phyloP scores from a whole-genome alignment of 2,113 vertebrate genomes.

The Pluvialis apricaria region DNA sequence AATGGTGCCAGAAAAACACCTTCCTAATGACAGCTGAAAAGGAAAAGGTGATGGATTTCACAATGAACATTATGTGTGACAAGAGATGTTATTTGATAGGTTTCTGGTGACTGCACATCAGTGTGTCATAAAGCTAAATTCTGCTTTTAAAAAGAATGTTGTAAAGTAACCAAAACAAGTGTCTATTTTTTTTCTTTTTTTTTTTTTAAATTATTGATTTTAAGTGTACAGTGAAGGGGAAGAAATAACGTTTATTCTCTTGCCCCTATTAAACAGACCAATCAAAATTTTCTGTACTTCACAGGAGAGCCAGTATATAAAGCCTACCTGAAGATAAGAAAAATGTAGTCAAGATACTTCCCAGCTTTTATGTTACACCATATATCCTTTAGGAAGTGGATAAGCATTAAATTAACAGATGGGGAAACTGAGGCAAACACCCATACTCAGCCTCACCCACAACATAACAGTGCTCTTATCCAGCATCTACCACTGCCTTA shows the following conservation, averaged over 20 bases:
- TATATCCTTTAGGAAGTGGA: neutral
- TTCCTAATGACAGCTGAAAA: neutral
- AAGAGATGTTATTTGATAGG: neutral
- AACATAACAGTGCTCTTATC: neutral
- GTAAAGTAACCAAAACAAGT: neutral
- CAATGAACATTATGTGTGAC: neutral
- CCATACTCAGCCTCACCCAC: neutral
- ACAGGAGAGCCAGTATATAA: neutral
- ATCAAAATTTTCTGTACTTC: neutral
- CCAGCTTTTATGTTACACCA: neutral
- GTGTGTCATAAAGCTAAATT: neutral
- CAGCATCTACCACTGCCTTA: neutral
- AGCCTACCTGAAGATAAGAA: neutral
- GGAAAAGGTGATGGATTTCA: neutral
- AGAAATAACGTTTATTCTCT: neutral
- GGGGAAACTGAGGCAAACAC: neutral
- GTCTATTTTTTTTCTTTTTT: neutral
- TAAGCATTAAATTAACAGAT: neutral
- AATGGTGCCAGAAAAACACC: neutral
- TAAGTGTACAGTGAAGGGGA: neutral
- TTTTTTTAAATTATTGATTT: neutral
- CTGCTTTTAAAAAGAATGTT: neutral
- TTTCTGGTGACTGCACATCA: neutral
- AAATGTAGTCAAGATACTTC: neutral
- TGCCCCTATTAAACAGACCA: neutral